phyloP scores from a whole-genome alignment of 1,140 invertebrate species.

The Drosophila varians region DNA sequence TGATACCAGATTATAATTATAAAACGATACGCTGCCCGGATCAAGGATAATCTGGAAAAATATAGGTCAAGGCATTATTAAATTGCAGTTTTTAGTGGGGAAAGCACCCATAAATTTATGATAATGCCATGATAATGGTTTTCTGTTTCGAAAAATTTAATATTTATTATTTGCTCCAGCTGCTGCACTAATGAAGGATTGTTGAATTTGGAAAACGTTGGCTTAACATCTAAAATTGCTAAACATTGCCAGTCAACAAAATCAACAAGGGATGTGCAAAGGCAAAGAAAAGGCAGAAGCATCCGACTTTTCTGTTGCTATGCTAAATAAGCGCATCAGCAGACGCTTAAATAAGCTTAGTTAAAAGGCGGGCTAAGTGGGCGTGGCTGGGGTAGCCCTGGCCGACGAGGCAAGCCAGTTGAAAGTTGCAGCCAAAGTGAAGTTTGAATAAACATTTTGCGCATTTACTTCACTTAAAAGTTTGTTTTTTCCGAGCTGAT shows the following conservation, averaged over 20 bases:
- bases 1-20: constrained; percentile 39
- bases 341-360: constrained; percentile 74
- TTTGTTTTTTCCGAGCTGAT: constrained; percentile 66
- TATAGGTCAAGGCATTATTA: constrained; percentile 6
- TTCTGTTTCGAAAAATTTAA: not conserved
- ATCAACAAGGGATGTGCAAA: constrained; percentile 39
- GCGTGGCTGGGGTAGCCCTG: not conserved
- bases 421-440: constrained; percentile 73
- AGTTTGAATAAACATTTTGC: constrained; percentile 82
- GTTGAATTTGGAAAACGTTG: constrained; percentile 50
- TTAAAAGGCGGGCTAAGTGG: constrained; percentile 58
- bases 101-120: not conserved
- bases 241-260: constrained; percentile 57
- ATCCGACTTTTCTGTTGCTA: constrained; percentile 38
- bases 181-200: constrained; percentile 22
- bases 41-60: constrained; percentile 10
- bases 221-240: constrained; percentile 62
- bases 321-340: constrained; percentile 64
- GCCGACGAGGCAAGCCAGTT: constrained; percentile 9
- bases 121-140: not conserved
- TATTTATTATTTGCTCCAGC: not conserved
- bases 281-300: constrained; percentile 6
- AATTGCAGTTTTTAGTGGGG: not conserved
- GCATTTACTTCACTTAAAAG: constrained; percentile 81
- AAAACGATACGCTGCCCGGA: constrained; percentile 14